Evolutionary conservation across 2,888 invertebrate genomes (phyloP), one percentile per base, ranked within the genome.

Genomic region (Agonopterix heracliana): DNA sequence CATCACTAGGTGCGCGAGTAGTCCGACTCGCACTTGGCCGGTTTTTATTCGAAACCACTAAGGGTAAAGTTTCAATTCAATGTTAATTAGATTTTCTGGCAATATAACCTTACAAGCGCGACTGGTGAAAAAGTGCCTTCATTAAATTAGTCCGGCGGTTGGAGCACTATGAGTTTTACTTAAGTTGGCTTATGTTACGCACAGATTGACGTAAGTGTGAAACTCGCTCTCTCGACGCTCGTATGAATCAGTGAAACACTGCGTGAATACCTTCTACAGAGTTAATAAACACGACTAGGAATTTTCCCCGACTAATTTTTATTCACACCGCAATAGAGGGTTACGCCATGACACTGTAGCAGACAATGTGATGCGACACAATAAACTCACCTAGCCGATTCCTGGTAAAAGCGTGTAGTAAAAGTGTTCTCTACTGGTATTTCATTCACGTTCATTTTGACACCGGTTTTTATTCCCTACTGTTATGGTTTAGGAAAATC

Each of bases 91-190:
- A 63, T 26, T 26, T 26, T 26, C 26, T 26, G 38, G 38, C 38
- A 38, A 38, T 38, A n/a, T 38, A 38, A 38, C 38, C 38, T 38
- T n/a, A 38, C n/a, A 38, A 35, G 59, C 59, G 62, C 57, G 64
- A 45, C 47, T 12, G 41, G 45, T 78, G 73, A 73, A 82, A 80
- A 75, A 77, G 71, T 70, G 64, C 73, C 76, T 81, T 86, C 86
- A 84, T 85, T 86, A 86, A 86, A 86, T 86, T 85, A 83, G 77
- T 81, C 70, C 82, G 77, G 78, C 77, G 82, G 85, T 77, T 86
- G 85, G 77, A 78, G 75, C 81, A 83, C 81, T 82, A 78, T 81
- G 65, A 64, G 64, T 69, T 71, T 70, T 41, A 42, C 51, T 48
- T 50, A 50, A 48, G 51, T 51, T 46, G 46, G 74, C 79, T 75